Evolutionary conservation across 2,797 vertebrate genomes (phyloP).

Genomic region (Fringilla coelebs): DNA sequence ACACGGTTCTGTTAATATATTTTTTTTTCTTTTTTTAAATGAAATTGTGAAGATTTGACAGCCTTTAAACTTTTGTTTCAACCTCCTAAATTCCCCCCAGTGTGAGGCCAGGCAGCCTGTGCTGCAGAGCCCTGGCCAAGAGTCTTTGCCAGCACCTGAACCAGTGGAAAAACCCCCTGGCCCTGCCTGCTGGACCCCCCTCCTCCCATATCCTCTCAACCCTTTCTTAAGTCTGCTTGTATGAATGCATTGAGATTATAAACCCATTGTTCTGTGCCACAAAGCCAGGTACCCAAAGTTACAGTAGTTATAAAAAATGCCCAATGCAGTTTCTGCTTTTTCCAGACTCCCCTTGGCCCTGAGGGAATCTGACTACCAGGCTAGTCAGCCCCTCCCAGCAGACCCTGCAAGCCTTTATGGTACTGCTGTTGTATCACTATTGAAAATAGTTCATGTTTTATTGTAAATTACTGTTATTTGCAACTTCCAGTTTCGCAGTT

Average conservation of each 20-base stretch:
- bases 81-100: neutral
- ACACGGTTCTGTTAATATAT: neutral
- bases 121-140: neutral
- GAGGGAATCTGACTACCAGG: neutral
- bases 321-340: neutral
- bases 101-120: neutral
- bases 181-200: neutral
- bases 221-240: rapidly evolving
- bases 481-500: neutral
- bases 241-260: neutral
- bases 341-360: neutral
- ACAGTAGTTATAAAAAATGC: neutral
- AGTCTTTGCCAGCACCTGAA: neutral
- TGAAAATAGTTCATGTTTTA: constrained; percentile 7
- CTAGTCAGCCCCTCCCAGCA: neutral
- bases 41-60: neutral
- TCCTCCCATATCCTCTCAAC: rapidly evolving
- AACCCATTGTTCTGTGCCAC: neutral
- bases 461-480: constrained; percentile 20
- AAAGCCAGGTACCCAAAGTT: neutral
- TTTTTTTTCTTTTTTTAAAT: neutral
- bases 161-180: rapidly evolving
- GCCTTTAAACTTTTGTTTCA: neutral
- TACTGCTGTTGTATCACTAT: neutral
- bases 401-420: neutral